Conservation (phyloP, 2,888 invertebrate species). For the Euzetes globulus region DNA sequence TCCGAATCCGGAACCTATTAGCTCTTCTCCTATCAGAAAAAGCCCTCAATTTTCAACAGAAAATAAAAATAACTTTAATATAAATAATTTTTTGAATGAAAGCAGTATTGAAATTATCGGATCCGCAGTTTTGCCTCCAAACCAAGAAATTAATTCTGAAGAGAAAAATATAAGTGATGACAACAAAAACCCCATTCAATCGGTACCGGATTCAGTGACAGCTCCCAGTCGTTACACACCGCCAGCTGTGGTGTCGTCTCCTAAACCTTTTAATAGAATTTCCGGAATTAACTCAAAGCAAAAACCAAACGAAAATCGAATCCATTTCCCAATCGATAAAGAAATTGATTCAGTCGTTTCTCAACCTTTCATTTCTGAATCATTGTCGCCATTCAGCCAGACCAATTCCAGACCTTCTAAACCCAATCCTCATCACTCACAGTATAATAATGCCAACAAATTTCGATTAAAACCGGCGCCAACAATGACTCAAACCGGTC, state of each 20-base stretch:
- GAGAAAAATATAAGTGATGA: background rate
- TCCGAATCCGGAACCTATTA: background rate
- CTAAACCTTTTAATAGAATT: background rate
- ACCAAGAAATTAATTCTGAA: background rate
- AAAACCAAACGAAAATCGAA: constrained; percentile 8
- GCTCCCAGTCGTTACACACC: background rate
- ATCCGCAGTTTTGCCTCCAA: background rate
- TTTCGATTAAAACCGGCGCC: background rate
- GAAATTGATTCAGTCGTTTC: background rate
- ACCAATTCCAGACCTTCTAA: background rate
- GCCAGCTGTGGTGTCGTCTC: background rate
- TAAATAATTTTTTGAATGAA: background rate
- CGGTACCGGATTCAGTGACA: background rate
- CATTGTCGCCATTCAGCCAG: background rate
- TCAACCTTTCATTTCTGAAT: background rate
- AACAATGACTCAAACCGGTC: background rate
- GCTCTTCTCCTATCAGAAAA: constrained; percentile 8
- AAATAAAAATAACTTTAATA: background rate
- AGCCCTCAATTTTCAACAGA: constrained; percentile 28
- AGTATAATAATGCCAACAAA: constrained; percentile 5
- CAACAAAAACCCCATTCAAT: background rate
- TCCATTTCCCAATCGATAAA: background rate
- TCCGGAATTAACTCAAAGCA: background rate
- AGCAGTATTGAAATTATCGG: background rate
- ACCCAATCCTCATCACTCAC: background rate